Evolutionary conservation across 2,797 vertebrate species (phyloP).

Genomic region (Orientallactaga sibirica): DNA sequence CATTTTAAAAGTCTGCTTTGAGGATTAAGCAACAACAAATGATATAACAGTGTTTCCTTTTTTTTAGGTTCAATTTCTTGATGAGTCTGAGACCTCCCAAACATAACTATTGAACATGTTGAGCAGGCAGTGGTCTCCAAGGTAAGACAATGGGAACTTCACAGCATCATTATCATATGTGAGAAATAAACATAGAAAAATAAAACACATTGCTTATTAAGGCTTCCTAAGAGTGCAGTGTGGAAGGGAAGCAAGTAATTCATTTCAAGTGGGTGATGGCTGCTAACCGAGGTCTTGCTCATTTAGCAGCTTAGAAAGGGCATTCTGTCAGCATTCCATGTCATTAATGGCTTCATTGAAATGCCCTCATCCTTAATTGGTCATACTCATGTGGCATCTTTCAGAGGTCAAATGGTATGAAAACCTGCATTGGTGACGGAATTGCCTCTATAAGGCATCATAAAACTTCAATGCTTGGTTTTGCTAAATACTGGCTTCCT

Average conservation of each 20-base stretch:
- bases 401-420: slow-evolving; percentile 40
- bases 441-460: slow-evolving; percentile 5
- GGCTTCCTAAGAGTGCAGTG: slow-evolving; percentile 73
- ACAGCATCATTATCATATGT: slow-evolving; percentile 69
- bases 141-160: slow-evolving; percentile 65
- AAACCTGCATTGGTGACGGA: slow-evolving; percentile 15
- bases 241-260: slow-evolving; percentile 65
- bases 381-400: slow-evolving; percentile 39
- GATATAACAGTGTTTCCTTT: slow-evolving; percentile 27
- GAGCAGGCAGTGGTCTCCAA: slow-evolving; percentile 53
- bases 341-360: slow-evolving; percentile 40
- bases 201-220: slow-evolving; percentile 68
- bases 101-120: slow-evolving; percentile 67
- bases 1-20: slow-evolving; percentile 63
- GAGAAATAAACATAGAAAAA: slow-evolving; percentile 77
- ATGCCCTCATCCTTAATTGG: slow-evolving; percentile 73
- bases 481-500: slow-evolving; percentile 48
- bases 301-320: slow-evolving; percentile 58
- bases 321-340: slow-evolving; percentile 60
- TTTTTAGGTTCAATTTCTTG: slow-evolving; percentile 62
- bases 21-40: slow-evolving; percentile 60
- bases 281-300: slow-evolving; percentile 54
- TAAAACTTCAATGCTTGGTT: slow-evolving; percentile 59
- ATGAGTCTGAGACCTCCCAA: slow-evolving; percentile 69
- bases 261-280: slow-evolving; percentile 46